Evolutionary conservation across 2,797 vertebrate genomes (phyloP).

Genomic region (Paguma larvata): DNA sequence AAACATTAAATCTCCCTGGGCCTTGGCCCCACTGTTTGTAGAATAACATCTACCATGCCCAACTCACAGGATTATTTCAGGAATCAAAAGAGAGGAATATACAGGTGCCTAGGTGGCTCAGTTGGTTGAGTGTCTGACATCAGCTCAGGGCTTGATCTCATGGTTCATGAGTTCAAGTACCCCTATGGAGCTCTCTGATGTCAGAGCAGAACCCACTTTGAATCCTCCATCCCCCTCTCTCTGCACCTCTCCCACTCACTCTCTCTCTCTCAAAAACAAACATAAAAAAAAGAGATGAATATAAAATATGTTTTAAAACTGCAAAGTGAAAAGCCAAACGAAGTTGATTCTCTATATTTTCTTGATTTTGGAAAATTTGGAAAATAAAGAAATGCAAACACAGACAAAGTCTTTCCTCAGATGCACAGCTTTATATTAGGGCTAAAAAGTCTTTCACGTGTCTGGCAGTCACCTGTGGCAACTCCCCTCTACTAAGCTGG

Average conservation of each 20-base stretch:
- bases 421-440: neutral
- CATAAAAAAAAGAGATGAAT: neutral
- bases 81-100: slow-evolving; percentile 22
- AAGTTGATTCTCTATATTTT: neutral
- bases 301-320: neutral
- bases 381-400: slow-evolving; percentile 26
- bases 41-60: neutral
- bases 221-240: too few species aligned
- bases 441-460: neutral
- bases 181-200: too few species aligned
- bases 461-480: neutral
- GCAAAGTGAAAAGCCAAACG: neutral
- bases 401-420: neutral
- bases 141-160: too few species aligned
- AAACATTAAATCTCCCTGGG: neutral
- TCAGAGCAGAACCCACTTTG: too few species aligned
- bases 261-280: too few species aligned
- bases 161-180: too few species aligned
- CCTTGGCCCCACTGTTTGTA: neutral
- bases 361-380: neutral
- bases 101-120: neutral
- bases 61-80: slow-evolving; percentile 50
- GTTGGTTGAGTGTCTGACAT: too few species aligned
- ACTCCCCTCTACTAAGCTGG: neutral
- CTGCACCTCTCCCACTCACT: too few species aligned